phyloP scores from a whole-genome alignment of 92 coral and sea anemone genomes.

The Isaurus tuberculatus region DNA sequence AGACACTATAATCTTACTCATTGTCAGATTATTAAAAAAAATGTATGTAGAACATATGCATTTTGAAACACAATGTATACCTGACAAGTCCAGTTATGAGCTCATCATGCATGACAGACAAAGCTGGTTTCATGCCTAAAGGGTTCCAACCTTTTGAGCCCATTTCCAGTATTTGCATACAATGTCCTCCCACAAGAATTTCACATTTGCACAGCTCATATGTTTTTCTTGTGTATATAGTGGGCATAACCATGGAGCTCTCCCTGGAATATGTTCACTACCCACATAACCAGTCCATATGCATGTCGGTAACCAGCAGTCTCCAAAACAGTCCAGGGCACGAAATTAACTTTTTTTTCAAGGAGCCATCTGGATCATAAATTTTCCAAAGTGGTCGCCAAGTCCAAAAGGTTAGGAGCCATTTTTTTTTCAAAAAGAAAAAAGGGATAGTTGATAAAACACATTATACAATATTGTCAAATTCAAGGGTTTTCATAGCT shows the following conservation, averaged over 20 bases:
- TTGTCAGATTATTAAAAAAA: not conserved
- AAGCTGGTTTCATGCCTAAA: constrained; percentile 57
- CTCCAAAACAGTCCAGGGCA: constrained; percentile 17
- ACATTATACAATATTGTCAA: no score
- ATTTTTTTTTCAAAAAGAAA: no score
- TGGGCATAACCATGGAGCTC: constrained; percentile 73
- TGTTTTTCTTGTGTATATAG: constrained; percentile 49
- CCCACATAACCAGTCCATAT: constrained; percentile 71
- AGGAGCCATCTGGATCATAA: no score
- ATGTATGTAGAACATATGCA: no score
- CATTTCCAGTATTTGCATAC: constrained; percentile 74
- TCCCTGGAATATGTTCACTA: constrained; percentile 70
- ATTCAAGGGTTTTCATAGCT: no score
- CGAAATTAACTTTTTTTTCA: no score
- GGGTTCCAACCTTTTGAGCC: constrained; percentile 45
- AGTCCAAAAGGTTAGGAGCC: no score
- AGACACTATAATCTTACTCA: not conserved
- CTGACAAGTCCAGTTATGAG: constrained; percentile 67
- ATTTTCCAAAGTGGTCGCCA: no score
- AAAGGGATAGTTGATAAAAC: no score
- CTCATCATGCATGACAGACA: constrained; percentile 66
- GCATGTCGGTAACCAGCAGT: constrained; percentile 71
- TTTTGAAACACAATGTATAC: constrained; percentile 3
- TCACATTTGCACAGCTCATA: constrained; percentile 53
- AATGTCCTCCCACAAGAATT: constrained; percentile 61